Base-by-base conservation (phyloP, 1,140 invertebrate genomes). In the Drosophila equinoxialis region DNA sequence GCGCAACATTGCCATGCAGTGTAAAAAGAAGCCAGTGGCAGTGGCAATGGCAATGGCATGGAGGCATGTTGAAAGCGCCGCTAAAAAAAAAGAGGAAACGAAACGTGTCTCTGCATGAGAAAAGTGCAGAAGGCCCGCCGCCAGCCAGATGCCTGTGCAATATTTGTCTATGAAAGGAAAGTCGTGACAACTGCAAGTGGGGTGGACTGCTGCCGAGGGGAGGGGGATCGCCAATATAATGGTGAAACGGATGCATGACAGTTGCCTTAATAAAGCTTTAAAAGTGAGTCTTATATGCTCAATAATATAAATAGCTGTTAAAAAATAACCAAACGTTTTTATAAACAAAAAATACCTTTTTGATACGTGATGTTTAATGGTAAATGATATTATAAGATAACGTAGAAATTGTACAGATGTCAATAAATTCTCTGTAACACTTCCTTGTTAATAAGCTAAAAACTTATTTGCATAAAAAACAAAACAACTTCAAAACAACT, bases 141-240 rank as follows among this genome's bases (percentile, higher is more conserved):
- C 67, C 68, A 68, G 81, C 70, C 82, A 86, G 81, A 80, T 81
- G 79, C 71, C 75, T 65, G 65, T 65, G 82, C 81, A 78, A 85
- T 85, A 85, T 85, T 85, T 85, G 82, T 85, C 82, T 85, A 86
- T 86, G 77, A 78, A 86, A 72, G 77, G 65, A 71, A 85, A 76
- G 82, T 67, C 82, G 82, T 77, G 68, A 75, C 82, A 86, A 81
- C 78, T 81, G 74, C 13, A 58, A n/a, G 60, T 10, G 10, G 20
- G 66, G 66, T 14, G 30, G 30, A 30, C 30, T 30, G 30, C 30
- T 1, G 5, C 30, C 30, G 30, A 30, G n/a, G 48, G 20, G 13
- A 35, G 14, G 26, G 39, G 35, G 14, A 42, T 63, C 64, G 73
- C 60, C 74, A 76, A 76, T 76, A 76, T 76, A 76, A 76, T 76